Evolutionary conservation across 2,113 vertebrate genomes (phyloP).

Genomic region (Galbula dea): DNA sequence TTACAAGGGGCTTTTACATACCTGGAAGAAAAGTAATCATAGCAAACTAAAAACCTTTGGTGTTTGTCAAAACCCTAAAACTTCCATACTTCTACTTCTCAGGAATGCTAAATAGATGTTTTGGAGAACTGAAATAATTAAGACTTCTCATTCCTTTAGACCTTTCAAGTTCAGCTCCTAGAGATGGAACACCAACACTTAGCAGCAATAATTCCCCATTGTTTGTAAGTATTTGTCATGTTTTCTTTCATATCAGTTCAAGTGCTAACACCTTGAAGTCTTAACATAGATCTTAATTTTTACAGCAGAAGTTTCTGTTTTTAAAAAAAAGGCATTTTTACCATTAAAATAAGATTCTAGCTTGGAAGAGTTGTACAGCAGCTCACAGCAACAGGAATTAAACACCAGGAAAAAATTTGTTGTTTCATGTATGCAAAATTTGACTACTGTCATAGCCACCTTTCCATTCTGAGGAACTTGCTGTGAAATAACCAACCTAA

Average conservation of each 20-base stretch:
- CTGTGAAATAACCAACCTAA: not conserved
- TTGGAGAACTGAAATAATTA: not conserved
- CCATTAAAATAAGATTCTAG: not conserved
- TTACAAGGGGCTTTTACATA: not conserved
- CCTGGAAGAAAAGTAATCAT: not conserved
- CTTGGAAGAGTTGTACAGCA: not conserved
- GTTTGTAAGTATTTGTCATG: conserved; percentile 72
- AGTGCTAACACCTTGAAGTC: not conserved
- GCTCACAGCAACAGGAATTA: not conserved
- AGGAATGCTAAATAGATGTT: not conserved
- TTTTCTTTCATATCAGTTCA: not conserved
- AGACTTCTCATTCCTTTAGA: conserved; percentile 65
- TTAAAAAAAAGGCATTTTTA: not conserved
- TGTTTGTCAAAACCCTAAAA: not conserved
- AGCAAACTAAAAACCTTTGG: not conserved
- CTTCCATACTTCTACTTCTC: not conserved
- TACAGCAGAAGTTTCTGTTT: not conserved
- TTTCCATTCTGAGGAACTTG: not conserved
- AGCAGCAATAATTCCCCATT: conserved; percentile 68
- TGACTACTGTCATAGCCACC: not conserved
- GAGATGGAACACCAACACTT: conserved; percentile 72
- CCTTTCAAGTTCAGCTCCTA: conserved; percentile 71
- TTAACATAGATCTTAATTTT: not conserved
- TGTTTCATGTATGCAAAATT: not conserved
- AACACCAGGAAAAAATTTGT: not conserved